Conservation (phyloP, 2,113 vertebrate species). For the Pleuronectes platessa region DNA sequence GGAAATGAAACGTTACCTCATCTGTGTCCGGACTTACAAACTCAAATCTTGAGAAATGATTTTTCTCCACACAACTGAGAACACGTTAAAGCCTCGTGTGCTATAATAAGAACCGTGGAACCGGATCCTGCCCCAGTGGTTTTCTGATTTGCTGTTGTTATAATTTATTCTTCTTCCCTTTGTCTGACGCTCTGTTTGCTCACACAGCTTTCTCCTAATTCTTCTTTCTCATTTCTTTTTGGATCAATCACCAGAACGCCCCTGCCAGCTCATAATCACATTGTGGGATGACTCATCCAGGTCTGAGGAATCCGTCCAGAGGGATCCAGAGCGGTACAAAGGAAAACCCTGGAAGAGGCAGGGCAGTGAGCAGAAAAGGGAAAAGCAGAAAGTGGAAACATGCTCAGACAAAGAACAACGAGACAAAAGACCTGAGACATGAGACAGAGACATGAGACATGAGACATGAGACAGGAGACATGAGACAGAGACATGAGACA, state of each 20-base stretch:
- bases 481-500: neutral
- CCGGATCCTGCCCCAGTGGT: no score
- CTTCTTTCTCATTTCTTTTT: neutral
- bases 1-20: constrained; percentile 11
- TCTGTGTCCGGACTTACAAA: constrained; percentile 25
- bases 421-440: neutral
- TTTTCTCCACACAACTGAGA: neutral
- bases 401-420: neutral
- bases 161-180: neutral
- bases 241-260: constrained; percentile 25
- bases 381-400: constrained; percentile 2
- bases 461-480: no score
- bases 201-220: neutral
- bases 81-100: neutral
- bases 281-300: constrained; percentile 56
- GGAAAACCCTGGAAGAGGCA: constrained; percentile 6
- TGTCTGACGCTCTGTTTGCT: constrained; percentile 2
- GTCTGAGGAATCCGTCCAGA: constrained; percentile 16
- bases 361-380: neutral
- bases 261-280: constrained; percentile 6
- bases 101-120: constrained; percentile 21
- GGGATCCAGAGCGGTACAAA: constrained; percentile 18
- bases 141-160: no score
- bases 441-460: neutral
- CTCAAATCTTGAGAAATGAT: constrained; percentile 3